Evolutionary conservation across 2,113 vertebrate genomes (phyloP).

Genomic region (Echinops telfairi): DNA sequence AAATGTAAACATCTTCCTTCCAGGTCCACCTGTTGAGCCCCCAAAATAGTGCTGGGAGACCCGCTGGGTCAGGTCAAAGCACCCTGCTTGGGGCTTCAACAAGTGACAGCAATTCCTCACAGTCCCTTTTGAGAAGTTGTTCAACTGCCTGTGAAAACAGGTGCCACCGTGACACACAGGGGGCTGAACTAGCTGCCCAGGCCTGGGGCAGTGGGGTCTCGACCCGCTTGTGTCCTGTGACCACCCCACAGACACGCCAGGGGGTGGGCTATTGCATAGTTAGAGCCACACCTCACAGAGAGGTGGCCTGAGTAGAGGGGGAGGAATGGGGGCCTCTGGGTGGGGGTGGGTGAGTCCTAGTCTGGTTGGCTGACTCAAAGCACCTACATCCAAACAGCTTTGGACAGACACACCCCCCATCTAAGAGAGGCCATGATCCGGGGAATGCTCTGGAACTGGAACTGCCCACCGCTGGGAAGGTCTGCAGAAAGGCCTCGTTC

Average conservation of each 20-base stretch:
- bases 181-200: constrained; percentile 67
- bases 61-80: constrained; percentile 14
- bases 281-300: constrained; percentile 46
- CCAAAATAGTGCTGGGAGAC: constrained; percentile 88
- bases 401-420: constrained; percentile 35
- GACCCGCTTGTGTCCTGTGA: not conserved
- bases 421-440: not conserved
- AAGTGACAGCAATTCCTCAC: constrained; percentile 76
- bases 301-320: constrained; percentile 1
- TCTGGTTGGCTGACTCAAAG: constrained; percentile 4
- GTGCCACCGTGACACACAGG: constrained; percentile 60
- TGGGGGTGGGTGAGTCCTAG: constrained; percentile 24
- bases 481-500: not conserved
- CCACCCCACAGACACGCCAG: constrained; percentile 75
- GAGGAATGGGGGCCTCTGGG: not conserved
- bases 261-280: constrained; percentile 83
- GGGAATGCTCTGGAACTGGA: not conserved
- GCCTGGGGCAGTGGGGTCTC: constrained; percentile 57
- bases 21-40: constrained; percentile 88
- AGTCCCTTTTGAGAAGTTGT: constrained; percentile 71
- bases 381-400: constrained; percentile 54
- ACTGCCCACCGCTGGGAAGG: not conserved
- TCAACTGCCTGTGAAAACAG: constrained; percentile 69
- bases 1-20: constrained; percentile 93
- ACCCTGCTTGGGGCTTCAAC: constrained; percentile 57